Percentiles rank a stretch among this genome's conserved stretches.
Evolutionary conservation across 1,140 invertebrate species (phyloP).

Genomic region (Steinernema feltiae): DNA sequence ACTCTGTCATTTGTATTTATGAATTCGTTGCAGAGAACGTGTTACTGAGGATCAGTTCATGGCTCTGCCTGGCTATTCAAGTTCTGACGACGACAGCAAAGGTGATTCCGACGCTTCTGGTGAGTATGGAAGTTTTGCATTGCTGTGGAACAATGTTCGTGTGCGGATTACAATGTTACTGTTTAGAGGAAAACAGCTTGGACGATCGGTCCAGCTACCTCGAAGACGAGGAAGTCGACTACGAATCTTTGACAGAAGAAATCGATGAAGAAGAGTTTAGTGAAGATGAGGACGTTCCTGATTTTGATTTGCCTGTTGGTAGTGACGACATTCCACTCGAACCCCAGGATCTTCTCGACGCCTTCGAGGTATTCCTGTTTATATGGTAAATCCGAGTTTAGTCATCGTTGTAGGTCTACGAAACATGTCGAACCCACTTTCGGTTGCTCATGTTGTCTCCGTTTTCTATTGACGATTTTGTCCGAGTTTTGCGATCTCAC

Average conservation of each 20-base stretch:
- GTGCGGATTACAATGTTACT: background rate
- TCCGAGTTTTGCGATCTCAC: slow-evolving; percentile 23
- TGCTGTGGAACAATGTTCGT: background rate
- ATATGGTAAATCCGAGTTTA: slow-evolving; percentile 15
- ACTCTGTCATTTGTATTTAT: background rate
- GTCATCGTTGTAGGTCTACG: no score
- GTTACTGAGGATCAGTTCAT: background rate
- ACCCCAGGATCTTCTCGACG: background rate
- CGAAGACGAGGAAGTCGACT: background rate
- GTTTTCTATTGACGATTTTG: slow-evolving; percentile 37
- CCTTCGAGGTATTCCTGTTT: background rate
- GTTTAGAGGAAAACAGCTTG: background rate
- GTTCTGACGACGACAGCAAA: background rate
- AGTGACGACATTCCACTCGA: background rate
- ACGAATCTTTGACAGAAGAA: background rate
- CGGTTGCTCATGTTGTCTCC: slow-evolving; percentile 27
- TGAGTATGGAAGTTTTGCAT: background rate
- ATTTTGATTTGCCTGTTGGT: background rate
- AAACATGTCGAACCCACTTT: slow-evolving; percentile 28
- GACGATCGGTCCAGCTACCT: background rate
- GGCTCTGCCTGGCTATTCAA: background rate
- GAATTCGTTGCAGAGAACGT: background rate
- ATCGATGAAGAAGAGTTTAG: background rate
- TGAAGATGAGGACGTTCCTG: background rate
- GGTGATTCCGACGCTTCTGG: background rate